These are phyloP conservation scores for Amazona finschi DNA, from an alignment of 2,797 vertebrate species.

Conservation along the genomic window DNA sequence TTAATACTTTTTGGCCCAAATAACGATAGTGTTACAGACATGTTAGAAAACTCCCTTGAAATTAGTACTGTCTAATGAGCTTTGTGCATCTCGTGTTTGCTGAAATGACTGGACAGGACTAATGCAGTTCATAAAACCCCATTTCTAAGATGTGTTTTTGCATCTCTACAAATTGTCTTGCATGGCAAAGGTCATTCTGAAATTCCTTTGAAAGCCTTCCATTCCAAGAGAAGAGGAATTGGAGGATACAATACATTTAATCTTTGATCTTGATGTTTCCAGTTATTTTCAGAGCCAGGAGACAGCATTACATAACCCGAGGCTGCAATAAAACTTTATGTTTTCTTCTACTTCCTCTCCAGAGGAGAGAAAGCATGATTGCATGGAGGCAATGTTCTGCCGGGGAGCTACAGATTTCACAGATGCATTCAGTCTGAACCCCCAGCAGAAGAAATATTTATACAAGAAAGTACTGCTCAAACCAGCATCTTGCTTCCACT, in stretches of 20 bases:
- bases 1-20: not conserved
- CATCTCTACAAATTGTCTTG: not conserved
- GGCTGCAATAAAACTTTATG: not conserved
- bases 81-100: not conserved
- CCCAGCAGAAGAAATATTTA: constrained; percentile 28
- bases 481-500: not conserved
- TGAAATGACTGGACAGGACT: not conserved
- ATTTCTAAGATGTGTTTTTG: not conserved
- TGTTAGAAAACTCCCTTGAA: not conserved
- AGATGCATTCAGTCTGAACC: not conserved
- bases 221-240: not conserved
- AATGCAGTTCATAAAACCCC: not conserved
- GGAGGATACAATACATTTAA: not conserved
- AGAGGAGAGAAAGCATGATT: not conserved
- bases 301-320: not conserved
- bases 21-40: not conserved
- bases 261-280: constrained; percentile 9
- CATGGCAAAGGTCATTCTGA: not conserved
- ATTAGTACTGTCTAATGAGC: not conserved
- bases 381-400: not conserved
- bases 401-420: not conserved
- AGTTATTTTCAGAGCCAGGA: constrained; percentile 32
- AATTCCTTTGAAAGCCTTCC: constrained; percentile 17
- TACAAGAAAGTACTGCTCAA: not conserved
- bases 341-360: not conserved